Base-by-base conservation (phyloP, 64 coral and sea anemone genomes). In the Dendronephthya gigantea region DNA sequence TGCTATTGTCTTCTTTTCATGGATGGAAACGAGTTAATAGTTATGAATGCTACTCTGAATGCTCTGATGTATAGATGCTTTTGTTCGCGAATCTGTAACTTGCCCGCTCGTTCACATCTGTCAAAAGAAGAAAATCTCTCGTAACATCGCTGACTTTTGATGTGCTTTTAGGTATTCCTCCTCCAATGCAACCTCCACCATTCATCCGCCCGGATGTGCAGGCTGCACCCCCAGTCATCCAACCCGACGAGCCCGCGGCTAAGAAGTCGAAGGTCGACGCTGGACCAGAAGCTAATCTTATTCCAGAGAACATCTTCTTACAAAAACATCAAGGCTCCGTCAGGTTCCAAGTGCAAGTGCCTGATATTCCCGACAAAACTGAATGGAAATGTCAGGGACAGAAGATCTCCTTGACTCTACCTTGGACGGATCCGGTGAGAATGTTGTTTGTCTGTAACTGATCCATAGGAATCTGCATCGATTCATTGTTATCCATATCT, bases 301-400 rank as follows among this genome's bases (percentile, higher is more conserved):
- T 98, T 47, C 94, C 94, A 89, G 94, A 98, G 50, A 83, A 84
- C 30, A 81, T 89, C 25, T 98, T 98, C 68, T 49, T 98, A 32
- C 55, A 88, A 10, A 91, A 69, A 58, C 83, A 90, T 69, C 83
- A 92, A 11, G 89, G 68, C 17, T 89, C 92, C 15, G 94, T 98
- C n/a, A 89, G 86, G 25, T 98, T 98, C 81, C 90, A 88, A 47
- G 94, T 98, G 2, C 94, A 98, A 68, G 91, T 98, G 49, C 94
- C 94, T 68, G 69, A 81, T 12, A 87, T 98, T 81, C 94, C 94
- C 25, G 94, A 98, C 22, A 98, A 98, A 43, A 83, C 82, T 68
- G 94, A 98, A 87, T 98, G 94, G 94, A 98, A 91, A 81, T 82
- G 93, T 22, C 89, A 93, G 32, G 94, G 94, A 5, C 90, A 88